A percentile compares a stretch with the other conserved stretches of the same genome.
These are phyloP conservation scores for Carassius auratus DNA, from an alignment of 2,113 vertebrate species.

Conservation along the genomic window DNA sequence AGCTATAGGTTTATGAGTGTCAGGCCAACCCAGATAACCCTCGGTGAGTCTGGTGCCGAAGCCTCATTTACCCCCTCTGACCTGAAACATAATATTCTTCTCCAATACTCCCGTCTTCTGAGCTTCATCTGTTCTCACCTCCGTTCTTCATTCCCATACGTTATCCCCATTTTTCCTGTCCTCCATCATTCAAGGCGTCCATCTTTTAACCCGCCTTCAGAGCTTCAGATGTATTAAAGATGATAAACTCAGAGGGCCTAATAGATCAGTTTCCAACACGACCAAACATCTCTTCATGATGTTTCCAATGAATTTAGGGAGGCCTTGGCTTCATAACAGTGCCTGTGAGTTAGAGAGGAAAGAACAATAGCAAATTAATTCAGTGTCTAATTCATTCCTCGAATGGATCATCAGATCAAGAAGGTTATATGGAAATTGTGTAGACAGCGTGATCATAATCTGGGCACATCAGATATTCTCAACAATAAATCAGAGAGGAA, in stretches of 20 bases:
- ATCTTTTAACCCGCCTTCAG: not conserved
- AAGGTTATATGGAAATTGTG: constrained; percentile 11
- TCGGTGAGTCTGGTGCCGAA: not conserved
- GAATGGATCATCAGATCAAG: not conserved
- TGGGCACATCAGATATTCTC: not conserved
- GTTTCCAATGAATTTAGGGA: not conserved
- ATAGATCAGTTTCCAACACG: constrained; percentile 5
- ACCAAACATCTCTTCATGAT: not conserved
- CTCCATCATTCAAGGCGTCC: constrained; percentile 19
- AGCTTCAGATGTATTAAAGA: constrained; percentile 1
- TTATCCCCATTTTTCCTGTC: not conserved
- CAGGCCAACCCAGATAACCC: constrained; percentile 47
- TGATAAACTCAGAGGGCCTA: not conserved
- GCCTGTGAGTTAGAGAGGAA: constrained; percentile 7
- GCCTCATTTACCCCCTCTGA: constrained; percentile 3
- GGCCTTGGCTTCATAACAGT: not conserved
- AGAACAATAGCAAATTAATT: constrained; percentile 15
- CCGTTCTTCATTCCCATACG: constrained; percentile 20
- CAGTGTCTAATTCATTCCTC: not conserved
- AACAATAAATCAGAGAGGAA: not conserved
- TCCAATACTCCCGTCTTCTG: constrained; percentile 38
- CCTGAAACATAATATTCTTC: constrained; percentile 28
- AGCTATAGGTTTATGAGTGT: constrained; percentile 31
- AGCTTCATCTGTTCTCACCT: constrained; percentile 48
- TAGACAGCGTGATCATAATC: constrained; percentile 8